phyloP scores from a whole-genome alignment of 2,797 vertebrate species.

The Allenopithecus nigroviridis region DNA sequence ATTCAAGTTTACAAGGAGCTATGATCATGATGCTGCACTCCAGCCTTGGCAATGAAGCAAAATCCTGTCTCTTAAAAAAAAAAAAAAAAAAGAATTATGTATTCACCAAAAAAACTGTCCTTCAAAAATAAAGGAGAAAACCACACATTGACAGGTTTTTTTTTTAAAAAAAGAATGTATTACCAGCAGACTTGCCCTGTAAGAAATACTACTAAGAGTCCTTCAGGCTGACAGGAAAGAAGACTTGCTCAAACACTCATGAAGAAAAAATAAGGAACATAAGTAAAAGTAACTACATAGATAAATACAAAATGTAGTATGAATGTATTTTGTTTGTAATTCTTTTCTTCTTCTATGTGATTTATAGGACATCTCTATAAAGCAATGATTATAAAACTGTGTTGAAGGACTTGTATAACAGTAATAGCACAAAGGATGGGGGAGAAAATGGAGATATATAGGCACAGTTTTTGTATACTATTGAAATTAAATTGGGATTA shows the following conservation, averaged over 20 bases:
- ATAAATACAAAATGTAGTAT: not conserved
- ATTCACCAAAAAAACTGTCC: not conserved
- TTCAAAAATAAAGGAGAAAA: not conserved
- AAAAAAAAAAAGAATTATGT: not conserved
- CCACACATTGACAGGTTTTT: not conserved
- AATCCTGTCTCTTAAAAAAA: not conserved
- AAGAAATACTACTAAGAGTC: not conserved
- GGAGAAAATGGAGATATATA: not conserved
- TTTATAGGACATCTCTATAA: not conserved
- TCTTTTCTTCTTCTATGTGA: not conserved
- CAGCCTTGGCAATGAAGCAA: not conserved
- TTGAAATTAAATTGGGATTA: not conserved
- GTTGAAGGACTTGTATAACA: not conserved
- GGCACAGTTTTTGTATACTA: not conserved
- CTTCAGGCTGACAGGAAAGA: not conserved
- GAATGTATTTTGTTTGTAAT: not conserved
- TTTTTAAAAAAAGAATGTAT: too few relatives aligned
- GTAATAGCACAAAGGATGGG: not conserved
- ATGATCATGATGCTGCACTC: not conserved
- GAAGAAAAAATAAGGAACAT: not conserved
- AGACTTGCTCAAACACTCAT: not conserved
- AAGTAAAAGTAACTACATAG: not conserved
- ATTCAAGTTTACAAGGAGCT: not conserved
- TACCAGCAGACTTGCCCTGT: not conserved
- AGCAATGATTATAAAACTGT: not conserved